These are phyloP conservation scores for Sminthopsis crassicaudata DNA, from an alignment of 2,113 vertebrate genomes.

Conservation along the genomic window DNA sequence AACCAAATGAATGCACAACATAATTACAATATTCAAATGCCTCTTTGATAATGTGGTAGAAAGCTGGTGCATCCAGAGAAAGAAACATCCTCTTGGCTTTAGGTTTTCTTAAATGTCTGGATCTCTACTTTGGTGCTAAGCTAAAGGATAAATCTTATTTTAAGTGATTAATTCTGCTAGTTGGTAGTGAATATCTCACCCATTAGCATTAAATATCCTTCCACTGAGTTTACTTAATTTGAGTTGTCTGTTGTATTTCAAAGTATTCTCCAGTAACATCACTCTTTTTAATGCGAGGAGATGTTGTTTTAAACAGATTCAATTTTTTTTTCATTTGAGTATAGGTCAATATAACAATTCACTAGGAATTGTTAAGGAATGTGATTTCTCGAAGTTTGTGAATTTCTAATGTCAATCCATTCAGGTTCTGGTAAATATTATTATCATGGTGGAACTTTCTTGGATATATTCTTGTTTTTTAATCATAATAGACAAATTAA, in stretches of 20 bases:
- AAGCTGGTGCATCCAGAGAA: background rate
- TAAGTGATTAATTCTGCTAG: background rate
- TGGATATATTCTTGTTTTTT: background rate
- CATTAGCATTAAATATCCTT: slow-evolving; percentile 14
- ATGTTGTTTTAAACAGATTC: slow-evolving; percentile 48
- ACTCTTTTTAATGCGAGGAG: background rate
- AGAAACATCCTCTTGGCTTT: slow-evolving; percentile 1
- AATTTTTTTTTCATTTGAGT: slow-evolving; percentile 45
- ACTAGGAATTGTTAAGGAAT: slow-evolving; percentile 27
- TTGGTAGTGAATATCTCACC: background rate
- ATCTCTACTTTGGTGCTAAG: slow-evolving; percentile 28
- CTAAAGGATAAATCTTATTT: background rate
- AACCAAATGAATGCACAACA: slow-evolving; percentile 45
- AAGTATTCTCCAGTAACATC: background rate
- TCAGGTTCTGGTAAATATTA: background rate
- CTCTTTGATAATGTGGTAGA: background rate
- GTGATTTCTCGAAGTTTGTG: background rate
- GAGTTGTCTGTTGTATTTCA: slow-evolving; percentile 30
- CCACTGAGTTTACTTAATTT: slow-evolving; percentile 46
- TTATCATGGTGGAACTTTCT: background rate
- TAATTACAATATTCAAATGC: slow-evolving; percentile 41
- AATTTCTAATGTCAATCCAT: slow-evolving; percentile 13
- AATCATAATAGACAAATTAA: background rate
- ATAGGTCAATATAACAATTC: background rate
- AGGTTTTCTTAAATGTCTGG: background rate